Conservation (phyloP, 2,113 vertebrate species). For the Toxostoma redivivum region DNA sequence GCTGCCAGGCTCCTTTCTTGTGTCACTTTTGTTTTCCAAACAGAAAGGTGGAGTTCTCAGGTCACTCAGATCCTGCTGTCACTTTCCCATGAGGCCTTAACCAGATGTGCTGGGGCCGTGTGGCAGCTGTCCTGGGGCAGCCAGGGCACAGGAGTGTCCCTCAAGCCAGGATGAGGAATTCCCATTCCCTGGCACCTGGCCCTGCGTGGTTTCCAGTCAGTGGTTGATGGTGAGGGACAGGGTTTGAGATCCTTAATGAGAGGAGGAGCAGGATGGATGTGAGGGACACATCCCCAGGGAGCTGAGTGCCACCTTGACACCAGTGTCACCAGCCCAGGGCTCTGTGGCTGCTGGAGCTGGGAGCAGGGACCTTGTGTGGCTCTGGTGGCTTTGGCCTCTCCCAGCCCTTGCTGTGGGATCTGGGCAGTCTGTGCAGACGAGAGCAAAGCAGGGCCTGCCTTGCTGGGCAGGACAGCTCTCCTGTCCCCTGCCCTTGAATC, state of each 20-base stretch:
- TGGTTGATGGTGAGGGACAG: neutral
- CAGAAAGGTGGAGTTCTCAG: neutral
- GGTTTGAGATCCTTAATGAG: neutral
- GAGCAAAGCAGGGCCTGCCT: neutral
- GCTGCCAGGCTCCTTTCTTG: neutral
- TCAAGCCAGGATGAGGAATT: neutral
- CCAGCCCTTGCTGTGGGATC: neutral
- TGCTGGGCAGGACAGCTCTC: neutral
- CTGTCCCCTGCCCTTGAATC: neutral
- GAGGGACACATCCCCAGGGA: neutral
- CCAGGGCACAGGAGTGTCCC: neutral
- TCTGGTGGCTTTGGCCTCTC: neutral
- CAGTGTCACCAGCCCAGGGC: neutral
- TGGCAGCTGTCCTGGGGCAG: neutral
- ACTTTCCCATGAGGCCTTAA: neutral
- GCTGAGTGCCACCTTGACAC: neutral
- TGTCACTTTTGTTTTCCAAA: neutral
- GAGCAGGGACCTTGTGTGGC: neutral
- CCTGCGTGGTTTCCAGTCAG: neutral
- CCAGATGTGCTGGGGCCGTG: neutral
- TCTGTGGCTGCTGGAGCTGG: neutral
- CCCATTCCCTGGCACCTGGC: neutral
- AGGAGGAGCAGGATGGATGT: neutral
- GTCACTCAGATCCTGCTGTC: neutral
- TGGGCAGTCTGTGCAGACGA: neutral